Conservation (phyloP, 2,113 vertebrate species). For the Fukomys damarensis region DNA sequence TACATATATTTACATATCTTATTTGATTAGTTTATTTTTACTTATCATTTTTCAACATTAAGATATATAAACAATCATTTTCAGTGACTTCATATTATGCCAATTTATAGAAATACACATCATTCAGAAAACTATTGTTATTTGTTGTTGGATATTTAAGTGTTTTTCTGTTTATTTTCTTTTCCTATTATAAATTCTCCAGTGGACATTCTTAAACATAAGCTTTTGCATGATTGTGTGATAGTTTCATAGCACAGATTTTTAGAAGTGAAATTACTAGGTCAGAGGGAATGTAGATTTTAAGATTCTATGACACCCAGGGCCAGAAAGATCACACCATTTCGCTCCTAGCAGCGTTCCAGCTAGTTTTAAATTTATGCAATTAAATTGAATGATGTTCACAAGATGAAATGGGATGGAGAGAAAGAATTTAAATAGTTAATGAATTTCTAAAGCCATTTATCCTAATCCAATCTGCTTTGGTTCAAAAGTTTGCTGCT, state of each 20-base stretch:
- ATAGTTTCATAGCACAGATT: background rate
- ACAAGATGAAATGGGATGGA: background rate
- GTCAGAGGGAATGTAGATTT: background rate
- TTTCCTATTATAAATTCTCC: constrained; percentile 4
- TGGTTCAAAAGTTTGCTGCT: constrained; percentile 39
- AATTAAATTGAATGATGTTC: background rate
- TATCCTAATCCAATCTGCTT: constrained; percentile 20
- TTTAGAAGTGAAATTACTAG: background rate
- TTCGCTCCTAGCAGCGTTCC: background rate
- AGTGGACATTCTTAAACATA: background rate
- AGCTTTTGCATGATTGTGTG: background rate
- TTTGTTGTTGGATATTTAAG: background rate
- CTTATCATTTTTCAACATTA: background rate
- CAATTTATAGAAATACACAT: background rate
- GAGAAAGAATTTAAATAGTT: constrained; percentile 30
- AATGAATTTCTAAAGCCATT: constrained; percentile 42
- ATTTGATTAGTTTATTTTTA: background rate
- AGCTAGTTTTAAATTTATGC: background rate
- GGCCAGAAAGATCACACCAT: background rate
- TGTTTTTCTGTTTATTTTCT: background rate
- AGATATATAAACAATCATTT: background rate
- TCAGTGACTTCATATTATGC: background rate
- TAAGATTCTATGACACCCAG: background rate
- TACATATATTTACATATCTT: background rate
- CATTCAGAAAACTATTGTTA: background rate